Percentiles rank a stretch among this genome's conserved stretches.
phyloP scores from a whole-genome alignment of 1,140 invertebrate species.

The Pseudomyrmex dendroicus region DNA sequence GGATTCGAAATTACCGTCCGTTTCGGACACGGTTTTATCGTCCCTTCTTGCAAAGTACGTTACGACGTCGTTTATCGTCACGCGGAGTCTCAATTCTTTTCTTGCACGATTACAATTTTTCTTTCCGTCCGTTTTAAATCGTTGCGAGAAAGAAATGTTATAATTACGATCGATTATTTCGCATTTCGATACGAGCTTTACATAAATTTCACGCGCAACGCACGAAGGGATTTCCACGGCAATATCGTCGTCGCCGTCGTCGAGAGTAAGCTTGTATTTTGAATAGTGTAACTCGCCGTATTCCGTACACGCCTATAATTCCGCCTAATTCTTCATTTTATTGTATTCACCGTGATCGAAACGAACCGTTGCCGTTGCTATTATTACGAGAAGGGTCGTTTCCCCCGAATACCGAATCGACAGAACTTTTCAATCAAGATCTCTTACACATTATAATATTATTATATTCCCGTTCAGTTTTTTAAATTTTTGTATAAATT shows the following conservation, averaged over 20 bases:
- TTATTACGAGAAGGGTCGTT: background rate
- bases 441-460: background rate
- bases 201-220: background rate
- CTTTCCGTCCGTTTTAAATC: background rate
- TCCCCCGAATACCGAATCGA: background rate
- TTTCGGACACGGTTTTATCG: conserved; percentile 34
- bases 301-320: background rate
- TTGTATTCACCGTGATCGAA: conserved; percentile 5
- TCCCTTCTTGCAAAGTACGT: background rate
- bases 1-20: conserved; percentile 29
- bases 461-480: no score
- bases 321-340: conserved; percentile 15
- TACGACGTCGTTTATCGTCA: conserved; percentile 9
- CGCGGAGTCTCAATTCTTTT: no score
- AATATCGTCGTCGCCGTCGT: background rate
- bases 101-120: background rate
- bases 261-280: background rate
- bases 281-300: background rate
- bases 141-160: background rate
- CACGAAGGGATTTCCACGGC: background rate
- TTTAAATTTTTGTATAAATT: no score
- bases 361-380: background rate
- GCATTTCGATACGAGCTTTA: background rate
- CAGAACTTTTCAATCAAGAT: background rate
- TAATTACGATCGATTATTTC: conserved; percentile 1